Conservation (phyloP, 2,113 vertebrate species). For the Leptobrachium leishanense region DNA sequence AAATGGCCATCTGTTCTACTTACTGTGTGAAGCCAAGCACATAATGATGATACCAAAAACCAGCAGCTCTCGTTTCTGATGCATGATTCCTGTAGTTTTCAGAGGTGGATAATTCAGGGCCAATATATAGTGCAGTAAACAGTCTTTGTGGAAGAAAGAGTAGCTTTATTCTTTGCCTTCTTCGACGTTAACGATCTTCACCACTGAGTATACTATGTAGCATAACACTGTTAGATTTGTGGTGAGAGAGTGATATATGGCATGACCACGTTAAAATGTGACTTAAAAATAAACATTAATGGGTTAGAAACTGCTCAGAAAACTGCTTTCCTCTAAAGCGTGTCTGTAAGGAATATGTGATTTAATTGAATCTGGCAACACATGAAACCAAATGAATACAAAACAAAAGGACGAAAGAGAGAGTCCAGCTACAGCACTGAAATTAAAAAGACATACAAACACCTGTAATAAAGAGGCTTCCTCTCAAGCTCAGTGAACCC, state of each 20-base stretch:
- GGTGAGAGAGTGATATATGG: constrained; percentile 3
- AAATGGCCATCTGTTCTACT: background rate
- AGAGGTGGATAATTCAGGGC: background rate
- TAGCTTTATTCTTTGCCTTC: background rate
- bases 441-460: too few species aligned
- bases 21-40: constrained; percentile 29
- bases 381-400: too few species aligned
- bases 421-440: too few species aligned
- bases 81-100: constrained; percentile 7
- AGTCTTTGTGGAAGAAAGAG: background rate
- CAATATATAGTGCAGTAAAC: constrained; percentile 25
- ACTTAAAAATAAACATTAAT: background rate
- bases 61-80: background rate
- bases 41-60: constrained; percentile 7
- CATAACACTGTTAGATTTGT: constrained; percentile 18
- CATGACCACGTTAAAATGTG: constrained; percentile 23
- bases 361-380: too few species aligned
- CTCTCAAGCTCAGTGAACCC: too few species aligned
- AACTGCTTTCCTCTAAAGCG: too few species aligned
- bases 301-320: too few species aligned
- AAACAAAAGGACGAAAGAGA: too few species aligned
- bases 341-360: too few species aligned
- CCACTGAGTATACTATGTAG: background rate
- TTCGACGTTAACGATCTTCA: background rate
- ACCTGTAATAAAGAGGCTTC: too few species aligned